These are phyloP conservation scores for Falco cherrug DNA, from an alignment of 2,797 vertebrate genomes.

Conservation along the genomic window DNA sequence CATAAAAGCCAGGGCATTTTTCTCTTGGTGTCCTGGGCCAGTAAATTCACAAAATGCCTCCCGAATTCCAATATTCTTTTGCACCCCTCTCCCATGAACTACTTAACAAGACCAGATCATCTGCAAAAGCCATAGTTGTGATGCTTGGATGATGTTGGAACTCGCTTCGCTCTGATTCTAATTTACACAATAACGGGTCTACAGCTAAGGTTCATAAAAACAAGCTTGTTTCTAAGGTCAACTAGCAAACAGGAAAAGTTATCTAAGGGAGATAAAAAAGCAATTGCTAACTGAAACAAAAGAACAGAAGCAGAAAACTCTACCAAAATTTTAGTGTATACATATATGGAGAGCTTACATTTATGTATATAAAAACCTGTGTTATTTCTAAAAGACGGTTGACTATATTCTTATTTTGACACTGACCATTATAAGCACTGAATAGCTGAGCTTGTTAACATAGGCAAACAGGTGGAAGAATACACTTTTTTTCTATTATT, in stretches of 20 bases:
- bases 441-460: neutral
- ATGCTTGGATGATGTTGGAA: too few species aligned
- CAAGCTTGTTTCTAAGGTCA: neutral
- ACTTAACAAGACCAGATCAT: too few species aligned
- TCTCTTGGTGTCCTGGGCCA: too few species aligned
- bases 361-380: neutral
- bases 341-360: neutral
- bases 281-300: neutral
- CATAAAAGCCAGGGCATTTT: too few species aligned
- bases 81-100: too few species aligned
- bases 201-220: neutral
- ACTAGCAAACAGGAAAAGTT: neutral
- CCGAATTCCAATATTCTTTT: too few species aligned
- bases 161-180: too few species aligned
- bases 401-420: neutral
- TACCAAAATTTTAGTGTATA: accelerated
- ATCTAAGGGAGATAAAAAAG: neutral
- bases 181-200: too few species aligned
- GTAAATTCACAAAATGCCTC: too few species aligned
- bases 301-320: neutral
- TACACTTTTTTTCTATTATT: neutral
- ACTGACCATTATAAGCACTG: neutral
- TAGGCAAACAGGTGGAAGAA: neutral
- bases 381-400: neutral
- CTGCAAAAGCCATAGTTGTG: too few species aligned